Evolutionary conservation across 2,888 invertebrate genomes (phyloP), one percentile per base, ranked within the genome.

Genomic region (Nebria brevicollis): DNA sequence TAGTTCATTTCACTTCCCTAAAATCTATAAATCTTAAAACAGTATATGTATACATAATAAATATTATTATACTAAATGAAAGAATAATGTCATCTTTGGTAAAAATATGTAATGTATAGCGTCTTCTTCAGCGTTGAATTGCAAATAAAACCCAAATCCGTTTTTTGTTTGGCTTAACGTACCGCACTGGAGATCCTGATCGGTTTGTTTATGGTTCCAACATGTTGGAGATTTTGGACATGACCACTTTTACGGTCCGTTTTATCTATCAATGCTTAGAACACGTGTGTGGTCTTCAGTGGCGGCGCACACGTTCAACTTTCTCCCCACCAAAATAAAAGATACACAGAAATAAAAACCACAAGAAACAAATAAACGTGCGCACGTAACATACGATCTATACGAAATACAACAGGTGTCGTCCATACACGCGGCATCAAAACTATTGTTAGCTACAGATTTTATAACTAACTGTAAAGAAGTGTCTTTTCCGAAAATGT

Each of bases 181-280:
- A 54, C 54, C 54, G 7, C 54, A 54, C 73, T 73, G 77, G 72
- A 72, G 65, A 76, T 65, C 42, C 65, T 41, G 84, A 83, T 83
- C 84, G 83, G 77, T 83, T 83, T 84, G 83, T 85, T 85, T 85
- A 85, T 85, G 83, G 84, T 82, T 83, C 83, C 83, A 82, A 83
- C 80, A 83, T 83, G 81, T 83, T 76, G 83, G 84, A 82, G 83
- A 84, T 84, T 80, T 84, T 81, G 84, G 83, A 84, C 85, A 84
- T 83, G 84, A 84, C 83, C 82, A 83, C 83, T 83, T 80, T 84
- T 84, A 84, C 83, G 82, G 82, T 25, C 74, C 80, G 82, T 82
- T 83, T 80, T 84, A 85, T 85, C 85, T 85, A 85, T 85, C 84
- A 76, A 77, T 84, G 85, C 84, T 85, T 85, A 85, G 85, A 85